phyloP scores from a whole-genome alignment of 1,140 invertebrate genomes.

The Rhopalosiphum maidis region DNA sequence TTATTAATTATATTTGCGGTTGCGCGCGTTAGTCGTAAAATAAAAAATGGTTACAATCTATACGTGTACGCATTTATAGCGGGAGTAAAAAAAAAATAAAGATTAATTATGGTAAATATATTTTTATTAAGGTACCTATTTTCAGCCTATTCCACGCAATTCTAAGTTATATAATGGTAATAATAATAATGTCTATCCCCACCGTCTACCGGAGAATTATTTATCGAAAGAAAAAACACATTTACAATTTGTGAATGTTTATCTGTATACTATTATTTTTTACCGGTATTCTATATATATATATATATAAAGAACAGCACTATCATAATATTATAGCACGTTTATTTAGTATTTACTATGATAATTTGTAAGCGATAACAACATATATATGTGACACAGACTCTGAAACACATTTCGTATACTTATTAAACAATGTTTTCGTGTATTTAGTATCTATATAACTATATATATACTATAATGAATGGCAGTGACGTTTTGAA shows the following conservation, averaged over 20 bases:
- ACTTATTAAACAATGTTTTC: not conserved
- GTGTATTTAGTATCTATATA: not conserved
- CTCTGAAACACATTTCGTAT: not conserved
- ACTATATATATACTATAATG: not conserved
- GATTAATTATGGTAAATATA: not conserved
- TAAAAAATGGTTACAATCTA: not conserved
- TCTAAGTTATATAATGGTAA: not conserved
- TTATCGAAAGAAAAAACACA: not conserved
- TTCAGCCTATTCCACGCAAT: not conserved
- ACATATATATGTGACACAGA: not conserved
- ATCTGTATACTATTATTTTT: not conserved
- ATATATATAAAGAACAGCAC: not conserved
- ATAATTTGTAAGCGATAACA: not conserved
- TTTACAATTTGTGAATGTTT: not conserved
- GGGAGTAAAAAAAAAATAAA: not conserved
- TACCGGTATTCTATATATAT: not conserved
- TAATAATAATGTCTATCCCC: not conserved
- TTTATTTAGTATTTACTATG: not conserved
- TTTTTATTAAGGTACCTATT: not conserved
- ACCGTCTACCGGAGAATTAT: not conserved
- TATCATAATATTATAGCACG: not conserved
- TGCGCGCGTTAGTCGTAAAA: not conserved
- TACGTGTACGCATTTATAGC: not conserved
- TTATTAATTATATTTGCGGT: not conserved
- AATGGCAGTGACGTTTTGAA: too few species aligned